Percentiles rank a stretch among this genome's conserved stretches.
Evolutionary conservation across 1,140 invertebrate species (phyloP).

Genomic region (Campoletis sonorensis): DNA sequence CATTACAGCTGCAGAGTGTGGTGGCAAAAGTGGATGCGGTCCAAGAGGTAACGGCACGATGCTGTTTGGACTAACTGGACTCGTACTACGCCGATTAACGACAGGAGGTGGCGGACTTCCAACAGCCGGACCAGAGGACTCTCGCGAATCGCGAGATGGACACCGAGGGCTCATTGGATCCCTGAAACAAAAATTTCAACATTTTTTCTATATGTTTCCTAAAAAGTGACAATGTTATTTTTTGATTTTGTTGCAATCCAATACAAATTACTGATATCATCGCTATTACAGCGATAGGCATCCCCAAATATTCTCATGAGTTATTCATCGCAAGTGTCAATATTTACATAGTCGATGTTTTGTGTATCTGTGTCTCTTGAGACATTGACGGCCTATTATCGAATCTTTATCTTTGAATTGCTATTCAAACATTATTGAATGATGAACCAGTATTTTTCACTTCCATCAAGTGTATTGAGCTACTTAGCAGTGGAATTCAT

Average conservation of each 20-base stretch:
- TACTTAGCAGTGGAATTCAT: no score
- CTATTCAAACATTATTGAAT: no score
- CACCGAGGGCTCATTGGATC: slow-evolving; percentile 86
- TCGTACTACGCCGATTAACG: slow-evolving; percentile 74
- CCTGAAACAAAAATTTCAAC: slow-evolving; percentile 79
- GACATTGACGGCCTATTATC: no score
- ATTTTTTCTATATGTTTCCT: slow-evolving; percentile 24
- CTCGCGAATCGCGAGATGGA: slow-evolving; percentile 86
- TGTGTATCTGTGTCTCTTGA: no score
- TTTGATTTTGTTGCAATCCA: no score
- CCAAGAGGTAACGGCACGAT: slow-evolving; percentile 73
- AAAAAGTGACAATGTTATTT: slow-evolving; percentile 4
- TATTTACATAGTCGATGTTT: slow-evolving; percentile 56
- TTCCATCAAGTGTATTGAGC: no score
- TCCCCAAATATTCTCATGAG: not conserved
- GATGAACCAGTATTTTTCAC: no score
- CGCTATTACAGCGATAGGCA: no score
- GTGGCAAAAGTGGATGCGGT: slow-evolving; percentile 79
- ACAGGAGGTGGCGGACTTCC: slow-evolving; percentile 81
- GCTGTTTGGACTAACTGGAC: slow-evolving; percentile 74
- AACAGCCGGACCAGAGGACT: slow-evolving; percentile 78
- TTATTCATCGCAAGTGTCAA: slow-evolving; percentile 45
- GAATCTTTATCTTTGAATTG: no score
- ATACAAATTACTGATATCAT: no score
- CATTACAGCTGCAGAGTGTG: slow-evolving; percentile 85